Evolutionary conservation across 2,797 vertebrate genomes (phyloP).

Genomic region (Urophycis tenuis): DNA sequence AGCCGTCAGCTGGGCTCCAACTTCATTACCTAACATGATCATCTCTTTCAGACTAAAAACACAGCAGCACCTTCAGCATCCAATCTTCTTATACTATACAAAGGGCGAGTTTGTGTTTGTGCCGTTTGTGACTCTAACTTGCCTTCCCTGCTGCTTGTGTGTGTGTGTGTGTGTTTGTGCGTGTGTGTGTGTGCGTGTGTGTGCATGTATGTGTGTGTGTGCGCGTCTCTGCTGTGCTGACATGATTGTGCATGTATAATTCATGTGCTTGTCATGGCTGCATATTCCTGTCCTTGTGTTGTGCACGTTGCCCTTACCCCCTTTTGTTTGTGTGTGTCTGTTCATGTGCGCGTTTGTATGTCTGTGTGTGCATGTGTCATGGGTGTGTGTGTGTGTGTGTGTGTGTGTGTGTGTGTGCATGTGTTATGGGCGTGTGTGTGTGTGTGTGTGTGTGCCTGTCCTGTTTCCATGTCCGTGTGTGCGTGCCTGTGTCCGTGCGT

Average conservation of each 20-base stretch:
- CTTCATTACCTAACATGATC: background rate
- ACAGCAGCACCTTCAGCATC: background rate
- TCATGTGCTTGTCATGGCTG: conserved; percentile 30
- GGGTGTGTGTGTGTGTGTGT: conserved; percentile 20
- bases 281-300: conserved; percentile 3
- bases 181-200: conserved; percentile 20
- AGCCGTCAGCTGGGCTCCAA: background rate
- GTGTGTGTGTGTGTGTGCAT: conserved; percentile 9
- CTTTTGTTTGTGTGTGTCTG: background rate
- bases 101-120: conserved; percentile 13
- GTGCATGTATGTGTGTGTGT: conserved; percentile 21
- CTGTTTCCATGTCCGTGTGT: conserved; percentile 24
- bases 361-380: conserved; percentile 24
- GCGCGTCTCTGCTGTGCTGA: conserved; percentile 31
- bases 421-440: background rate
- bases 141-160: conserved; percentile 32
- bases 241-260: conserved; percentile 35
- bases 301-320: background rate
- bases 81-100: conserved; percentile 3
- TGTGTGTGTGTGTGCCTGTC: conserved; percentile 17
- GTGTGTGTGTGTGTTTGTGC: conserved; percentile 24
- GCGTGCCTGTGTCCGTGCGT: conserved; percentile 13
- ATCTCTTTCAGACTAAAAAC: conserved; percentile 2
- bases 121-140: conserved; percentile 36
- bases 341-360: background rate